These are phyloP conservation scores for Apostichopus leukothele DNA, from an alignment of 53 echinoderm and acorn worm species.

Conservation along the genomic window DNA sequence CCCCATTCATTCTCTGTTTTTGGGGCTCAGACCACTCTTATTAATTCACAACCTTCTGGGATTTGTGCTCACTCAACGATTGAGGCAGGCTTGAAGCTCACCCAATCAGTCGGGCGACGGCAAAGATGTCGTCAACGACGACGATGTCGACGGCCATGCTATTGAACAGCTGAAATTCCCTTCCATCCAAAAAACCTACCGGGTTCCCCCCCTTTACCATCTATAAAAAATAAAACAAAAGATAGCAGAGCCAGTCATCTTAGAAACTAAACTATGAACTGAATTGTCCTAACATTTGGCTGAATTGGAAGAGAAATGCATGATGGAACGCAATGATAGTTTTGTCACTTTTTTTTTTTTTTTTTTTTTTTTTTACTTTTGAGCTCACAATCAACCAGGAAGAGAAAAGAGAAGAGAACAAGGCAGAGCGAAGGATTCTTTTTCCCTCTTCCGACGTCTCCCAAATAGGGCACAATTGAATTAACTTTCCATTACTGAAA, in stretches of 20 bases:
- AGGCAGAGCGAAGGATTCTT: conserved; percentile 21
- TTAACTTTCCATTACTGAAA: conserved; percentile 48
- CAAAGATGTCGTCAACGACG: background rate
- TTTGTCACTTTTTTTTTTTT: conserved; percentile 45
- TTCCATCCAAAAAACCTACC: conserved; percentile 9
- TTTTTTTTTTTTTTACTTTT: conserved; percentile 19
- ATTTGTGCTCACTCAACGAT: conserved; percentile 30
- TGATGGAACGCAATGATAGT: background rate
- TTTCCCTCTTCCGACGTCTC: background rate
- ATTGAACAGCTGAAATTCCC: conserved; percentile 19
- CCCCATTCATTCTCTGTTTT: background rate
- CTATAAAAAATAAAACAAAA: background rate
- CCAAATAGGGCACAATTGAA: conserved; percentile 46
- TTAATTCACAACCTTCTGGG: conserved; percentile 31
- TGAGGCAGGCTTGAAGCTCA: conserved; percentile 1
- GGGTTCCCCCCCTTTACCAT: background rate
- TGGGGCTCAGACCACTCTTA: background rate
- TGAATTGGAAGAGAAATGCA: too few relatives aligned
- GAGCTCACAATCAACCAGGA: conserved; percentile 1
- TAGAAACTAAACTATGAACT: too few relatives aligned
- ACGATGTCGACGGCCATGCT: conserved; percentile 2
- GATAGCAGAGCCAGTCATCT: background rate
- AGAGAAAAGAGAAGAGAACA: background rate
- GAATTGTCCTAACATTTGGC: too few relatives aligned
- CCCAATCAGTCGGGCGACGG: conserved; percentile 4